These are phyloP conservation scores for Epizoanthus scotinus DNA, from an alignment of 92 coral and sea anemone genomes.

Conservation along the genomic window DNA sequence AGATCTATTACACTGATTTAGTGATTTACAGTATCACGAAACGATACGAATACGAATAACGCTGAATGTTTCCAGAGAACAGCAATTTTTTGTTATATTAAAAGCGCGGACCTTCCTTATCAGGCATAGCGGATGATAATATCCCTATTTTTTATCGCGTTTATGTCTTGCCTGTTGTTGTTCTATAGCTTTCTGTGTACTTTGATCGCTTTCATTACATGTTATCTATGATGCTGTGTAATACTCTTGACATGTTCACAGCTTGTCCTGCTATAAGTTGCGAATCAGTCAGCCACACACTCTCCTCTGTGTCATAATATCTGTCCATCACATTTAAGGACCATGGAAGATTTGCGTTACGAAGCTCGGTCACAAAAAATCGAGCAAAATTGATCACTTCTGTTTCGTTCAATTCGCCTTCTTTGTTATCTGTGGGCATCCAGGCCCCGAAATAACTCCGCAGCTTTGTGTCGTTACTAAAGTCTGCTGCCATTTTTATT, in stretches of 20 bases:
- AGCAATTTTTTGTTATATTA: no score
- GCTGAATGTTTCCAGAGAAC: no score
- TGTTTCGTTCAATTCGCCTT: conserved; percentile 25
- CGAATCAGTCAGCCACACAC: conserved; percentile 50
- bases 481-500: conserved; percentile 40
- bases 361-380: conserved; percentile 47
- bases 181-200: no score
- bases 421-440: conserved; percentile 59
- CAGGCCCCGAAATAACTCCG: conserved; percentile 66
- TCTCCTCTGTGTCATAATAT: conserved; percentile 59
- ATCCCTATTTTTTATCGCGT: no score
- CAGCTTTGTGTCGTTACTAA: conserved; percentile 22
- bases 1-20: no score
- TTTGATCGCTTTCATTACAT: no score
- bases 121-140: no score
- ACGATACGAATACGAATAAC: no score
- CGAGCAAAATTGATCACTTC: conserved; percentile 63
- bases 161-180: no score
- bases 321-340: conserved; percentile 64
- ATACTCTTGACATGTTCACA: conserved; percentile 51
- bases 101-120: no score
- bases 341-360: conserved; percentile 48
- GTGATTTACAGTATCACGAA: no score
- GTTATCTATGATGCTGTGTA: conserved; percentile 53
- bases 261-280: conserved; percentile 29